A percentile compares a stretch with the other conserved stretches of the same genome.
Evolutionary conservation across 2,797 vertebrate genomes (phyloP).

Genomic region (Oreochromis grahami): DNA sequence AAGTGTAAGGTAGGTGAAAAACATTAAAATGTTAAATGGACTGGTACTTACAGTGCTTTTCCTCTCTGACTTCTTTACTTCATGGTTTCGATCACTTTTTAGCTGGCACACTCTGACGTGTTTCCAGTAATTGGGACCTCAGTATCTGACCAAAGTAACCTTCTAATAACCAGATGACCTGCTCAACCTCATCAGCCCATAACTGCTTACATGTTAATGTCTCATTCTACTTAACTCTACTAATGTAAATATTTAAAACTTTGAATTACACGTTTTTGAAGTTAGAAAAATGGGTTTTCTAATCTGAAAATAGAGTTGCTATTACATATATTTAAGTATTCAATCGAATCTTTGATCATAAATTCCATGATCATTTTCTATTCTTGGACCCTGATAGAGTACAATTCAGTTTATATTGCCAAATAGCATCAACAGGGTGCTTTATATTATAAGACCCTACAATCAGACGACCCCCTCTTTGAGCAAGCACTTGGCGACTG

Average conservation of each 20-base stretch:
- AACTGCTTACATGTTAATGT: not conserved
- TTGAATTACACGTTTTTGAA: not conserved
- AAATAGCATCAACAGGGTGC: not conserved
- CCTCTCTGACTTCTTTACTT: not conserved
- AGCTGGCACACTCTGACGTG: accelerated
- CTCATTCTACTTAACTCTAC: not conserved
- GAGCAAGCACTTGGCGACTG: not conserved
- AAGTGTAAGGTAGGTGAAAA: not conserved
- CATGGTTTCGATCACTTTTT: not conserved
- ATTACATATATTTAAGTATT: not conserved
- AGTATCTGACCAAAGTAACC: not conserved
- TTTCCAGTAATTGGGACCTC: not conserved
- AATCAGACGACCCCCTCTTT: not conserved
- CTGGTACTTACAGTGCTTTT: not conserved
- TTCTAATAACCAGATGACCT: not conserved
- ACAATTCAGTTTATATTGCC: not conserved
- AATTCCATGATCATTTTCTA: not conserved
- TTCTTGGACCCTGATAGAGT: not conserved
- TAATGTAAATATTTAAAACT: not conserved
- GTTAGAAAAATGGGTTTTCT: accelerated
- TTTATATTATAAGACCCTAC: not conserved
- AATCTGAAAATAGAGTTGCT: not conserved
- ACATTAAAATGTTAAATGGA: not conserved
- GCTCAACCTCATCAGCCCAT: not conserved
- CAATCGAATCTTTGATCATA: accelerated